phyloP scores from a whole-genome alignment of 2,113 vertebrate species.

The Brachypodius melanocephalos region DNA sequence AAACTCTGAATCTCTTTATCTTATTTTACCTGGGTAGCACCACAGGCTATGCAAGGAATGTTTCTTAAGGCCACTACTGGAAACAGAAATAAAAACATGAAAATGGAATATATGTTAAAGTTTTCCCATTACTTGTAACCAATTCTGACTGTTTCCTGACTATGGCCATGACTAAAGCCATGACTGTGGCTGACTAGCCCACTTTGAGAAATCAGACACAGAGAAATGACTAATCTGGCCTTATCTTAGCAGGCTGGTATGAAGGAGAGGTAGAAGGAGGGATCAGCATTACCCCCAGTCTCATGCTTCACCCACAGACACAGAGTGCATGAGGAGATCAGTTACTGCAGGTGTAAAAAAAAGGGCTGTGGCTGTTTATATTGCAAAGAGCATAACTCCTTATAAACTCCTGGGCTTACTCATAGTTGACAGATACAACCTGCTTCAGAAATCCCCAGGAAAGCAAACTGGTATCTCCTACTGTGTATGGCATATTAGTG shows the following conservation, averaged over 20 bases:
- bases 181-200: not conserved
- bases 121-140: not conserved
- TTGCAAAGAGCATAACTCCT: not conserved
- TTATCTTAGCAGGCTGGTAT: not conserved
- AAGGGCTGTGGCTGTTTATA: not conserved
- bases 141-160: not conserved
- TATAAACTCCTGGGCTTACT: not conserved
- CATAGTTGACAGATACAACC: not conserved
- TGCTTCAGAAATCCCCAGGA: not conserved
- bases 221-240: not conserved
- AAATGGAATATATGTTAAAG: not conserved
- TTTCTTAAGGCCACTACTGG: not conserved
- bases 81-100: not conserved
- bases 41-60: not conserved
- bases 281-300: not conserved
- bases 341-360: not conserved
- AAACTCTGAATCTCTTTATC: not conserved
- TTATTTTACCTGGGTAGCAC: not conserved
- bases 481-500: too few species aligned
- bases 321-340: not conserved
- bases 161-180: fast-evolving
- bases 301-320: not conserved
- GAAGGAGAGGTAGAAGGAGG: not conserved
- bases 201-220: not conserved
- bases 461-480: not conserved